Percentiles rank a stretch among this genome's conserved stretches.
phyloP scores from a whole-genome alignment of 2,797 vertebrate genomes.

The Anolis apletophallus region DNA sequence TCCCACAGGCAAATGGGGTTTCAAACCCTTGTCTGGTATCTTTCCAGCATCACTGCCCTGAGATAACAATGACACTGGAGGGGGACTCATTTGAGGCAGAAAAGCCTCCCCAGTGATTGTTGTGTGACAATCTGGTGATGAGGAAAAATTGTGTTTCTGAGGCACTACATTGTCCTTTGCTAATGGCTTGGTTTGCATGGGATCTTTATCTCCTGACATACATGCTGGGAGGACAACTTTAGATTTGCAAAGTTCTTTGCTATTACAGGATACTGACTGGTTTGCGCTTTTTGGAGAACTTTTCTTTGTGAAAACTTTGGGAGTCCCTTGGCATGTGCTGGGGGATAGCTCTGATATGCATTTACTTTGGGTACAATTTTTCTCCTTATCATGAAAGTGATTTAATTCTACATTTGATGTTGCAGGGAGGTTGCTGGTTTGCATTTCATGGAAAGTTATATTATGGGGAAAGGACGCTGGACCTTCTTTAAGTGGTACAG shows the following conservation, averaged over 20 bases:
- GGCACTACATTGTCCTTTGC: conserved; percentile 71
- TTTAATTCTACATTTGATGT: conserved; percentile 78
- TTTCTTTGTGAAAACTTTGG: conserved; percentile 82
- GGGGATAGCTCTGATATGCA: conserved; percentile 75
- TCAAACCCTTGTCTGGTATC: conserved; percentile 80
- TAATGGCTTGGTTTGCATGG: conserved; percentile 77
- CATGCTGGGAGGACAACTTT: conserved; percentile 77
- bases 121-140: conserved; percentile 71
- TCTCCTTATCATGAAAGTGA: conserved; percentile 74
- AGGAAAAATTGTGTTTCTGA: conserved; percentile 72
- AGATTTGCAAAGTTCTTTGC: conserved; percentile 71
- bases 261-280: conserved; percentile 79
- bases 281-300: conserved; percentile 79
- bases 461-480: conserved; percentile 76
- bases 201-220: conserved; percentile 74
- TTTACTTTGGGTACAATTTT: conserved; percentile 60
- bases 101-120: conserved; percentile 72
- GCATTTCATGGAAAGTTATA: conserved; percentile 79
- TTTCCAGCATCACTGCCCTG: conserved; percentile 69
- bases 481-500: conserved; percentile 75
- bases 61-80: conserved; percentile 65
- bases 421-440: conserved; percentile 76
- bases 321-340: conserved; percentile 70
- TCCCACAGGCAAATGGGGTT: conserved; percentile 87
- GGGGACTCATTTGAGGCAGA: conserved; percentile 77